A percentile compares a stretch with the other conserved stretches of the same genome.
Evolutionary conservation across 2,113 vertebrate genomes (phyloP).

Genomic region (Fulica atra): DNA sequence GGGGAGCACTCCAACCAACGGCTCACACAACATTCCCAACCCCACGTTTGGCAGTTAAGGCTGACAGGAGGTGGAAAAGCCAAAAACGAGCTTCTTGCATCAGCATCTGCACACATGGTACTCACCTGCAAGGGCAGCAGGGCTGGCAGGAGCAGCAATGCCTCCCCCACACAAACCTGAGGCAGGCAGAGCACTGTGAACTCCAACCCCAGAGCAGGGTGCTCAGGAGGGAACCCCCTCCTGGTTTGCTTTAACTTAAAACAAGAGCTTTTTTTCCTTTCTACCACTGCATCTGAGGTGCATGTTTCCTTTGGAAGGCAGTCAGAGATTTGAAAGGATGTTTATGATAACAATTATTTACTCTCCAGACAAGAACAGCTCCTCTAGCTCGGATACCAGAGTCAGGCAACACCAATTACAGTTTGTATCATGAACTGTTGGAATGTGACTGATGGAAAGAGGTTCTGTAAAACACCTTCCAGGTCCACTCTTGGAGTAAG

Average conservation of each 20-base stretch:
- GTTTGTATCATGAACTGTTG: not conserved
- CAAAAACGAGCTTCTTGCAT: not conserved
- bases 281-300: not conserved
- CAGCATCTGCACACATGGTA: not conserved
- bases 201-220: accelerated
- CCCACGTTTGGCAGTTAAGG: not conserved
- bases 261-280: not conserved
- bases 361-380: not conserved
- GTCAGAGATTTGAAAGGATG: slow-evolving; percentile 18
- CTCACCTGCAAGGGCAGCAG: not conserved
- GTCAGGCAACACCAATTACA: not conserved
- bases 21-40: not conserved
- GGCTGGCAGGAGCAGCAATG: not conserved
- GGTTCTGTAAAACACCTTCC: not conserved
- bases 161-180: not conserved
- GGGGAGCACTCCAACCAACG: not conserved
- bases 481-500: not conserved
- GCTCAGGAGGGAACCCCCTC: not conserved
- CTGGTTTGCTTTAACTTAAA: not conserved
- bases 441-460: not conserved
- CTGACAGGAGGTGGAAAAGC: not conserved
- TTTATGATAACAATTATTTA: slow-evolving; percentile 12
- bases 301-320: slow-evolving; percentile 8
- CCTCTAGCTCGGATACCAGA: not conserved
- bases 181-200: not conserved